Evolutionary conservation across 1,140 invertebrate species (phyloP).

Genomic region (Polyergus mexicanus): DNA sequence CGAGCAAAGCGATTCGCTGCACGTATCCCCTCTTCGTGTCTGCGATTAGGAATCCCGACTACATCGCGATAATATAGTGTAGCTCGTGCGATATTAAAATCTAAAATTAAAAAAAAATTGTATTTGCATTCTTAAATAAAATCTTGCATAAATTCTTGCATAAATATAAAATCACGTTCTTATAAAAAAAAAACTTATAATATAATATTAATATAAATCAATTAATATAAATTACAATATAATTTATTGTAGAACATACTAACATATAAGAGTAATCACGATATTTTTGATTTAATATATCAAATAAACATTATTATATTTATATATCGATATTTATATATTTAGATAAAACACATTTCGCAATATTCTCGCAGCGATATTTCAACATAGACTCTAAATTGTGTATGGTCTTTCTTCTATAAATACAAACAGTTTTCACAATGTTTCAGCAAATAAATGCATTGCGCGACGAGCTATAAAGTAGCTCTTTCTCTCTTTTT

Average conservation of each 20-base stretch:
- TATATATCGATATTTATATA: too few relatives aligned
- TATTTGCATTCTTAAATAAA: neutral
- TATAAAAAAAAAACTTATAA: too few relatives aligned
- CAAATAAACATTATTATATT: too few relatives aligned
- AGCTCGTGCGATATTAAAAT: neutral
- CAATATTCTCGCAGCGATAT: neutral
- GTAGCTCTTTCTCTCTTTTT: neutral
- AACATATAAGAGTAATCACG: too few relatives aligned
- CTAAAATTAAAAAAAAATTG: neutral
- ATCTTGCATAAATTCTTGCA: too few relatives aligned
- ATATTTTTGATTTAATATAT: too few relatives aligned
- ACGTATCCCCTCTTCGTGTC: neutral
- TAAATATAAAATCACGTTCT: too few relatives aligned
- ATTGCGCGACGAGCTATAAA: neutral
- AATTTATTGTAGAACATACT: too few relatives aligned
- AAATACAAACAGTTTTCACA: slow-evolving; percentile 28
- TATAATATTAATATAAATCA: too few relatives aligned
- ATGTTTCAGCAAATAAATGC: slow-evolving; percentile 35
- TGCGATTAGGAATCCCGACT: neutral
- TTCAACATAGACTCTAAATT: neutral
- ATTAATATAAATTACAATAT: too few relatives aligned
- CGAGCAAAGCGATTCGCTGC: neutral
- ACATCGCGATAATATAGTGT: neutral
- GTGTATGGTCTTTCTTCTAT: neutral
- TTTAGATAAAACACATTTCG: neutral